Evolutionary conservation across 2,113 vertebrate species (phyloP).

Genomic region (Lethenteron camtschaticum): DNA sequence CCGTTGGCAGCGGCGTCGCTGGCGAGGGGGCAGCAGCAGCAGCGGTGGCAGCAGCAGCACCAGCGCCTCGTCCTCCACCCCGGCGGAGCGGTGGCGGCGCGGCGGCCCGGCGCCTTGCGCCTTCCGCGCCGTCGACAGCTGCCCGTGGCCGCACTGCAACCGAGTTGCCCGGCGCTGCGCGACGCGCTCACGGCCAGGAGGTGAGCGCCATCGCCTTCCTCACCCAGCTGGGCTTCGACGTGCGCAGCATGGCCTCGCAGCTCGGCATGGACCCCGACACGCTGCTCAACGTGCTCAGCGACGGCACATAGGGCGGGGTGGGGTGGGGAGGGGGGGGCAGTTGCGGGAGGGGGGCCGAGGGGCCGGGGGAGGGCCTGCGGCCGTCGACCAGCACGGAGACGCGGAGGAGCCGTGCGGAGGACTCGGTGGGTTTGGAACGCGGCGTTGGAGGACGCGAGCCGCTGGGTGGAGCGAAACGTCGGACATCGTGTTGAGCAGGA

Average conservation of each 20-base stretch:
- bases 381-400: too few species aligned
- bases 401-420: too few species aligned
- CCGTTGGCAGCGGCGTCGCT: too few species aligned
- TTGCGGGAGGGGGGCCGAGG: too few species aligned
- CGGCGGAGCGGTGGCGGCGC: slow-evolving; percentile 19
- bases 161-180: slow-evolving; percentile 36
- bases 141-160: slow-evolving; percentile 44
- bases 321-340: too few species aligned
- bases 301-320: slow-evolving; percentile 24
- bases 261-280: slow-evolving; percentile 20
- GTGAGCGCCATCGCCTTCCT: slow-evolving; percentile 36
- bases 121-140: slow-evolving; percentile 36
- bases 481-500: too few species aligned
- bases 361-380: too few species aligned
- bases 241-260: slow-evolving; percentile 29
- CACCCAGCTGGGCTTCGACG: slow-evolving; percentile 32
- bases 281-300: slow-evolving; percentile 25
- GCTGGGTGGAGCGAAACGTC: too few species aligned
- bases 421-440: too few species aligned
- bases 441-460: too few species aligned
- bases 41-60: neutral
- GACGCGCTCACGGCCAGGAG: slow-evolving; percentile 32
- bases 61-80: slow-evolving; percentile 20
- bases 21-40: neutral
- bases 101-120: slow-evolving; percentile 20